phyloP scores from a whole-genome alignment of 2,113 vertebrate species.

The Anolis carolinensis region DNA sequence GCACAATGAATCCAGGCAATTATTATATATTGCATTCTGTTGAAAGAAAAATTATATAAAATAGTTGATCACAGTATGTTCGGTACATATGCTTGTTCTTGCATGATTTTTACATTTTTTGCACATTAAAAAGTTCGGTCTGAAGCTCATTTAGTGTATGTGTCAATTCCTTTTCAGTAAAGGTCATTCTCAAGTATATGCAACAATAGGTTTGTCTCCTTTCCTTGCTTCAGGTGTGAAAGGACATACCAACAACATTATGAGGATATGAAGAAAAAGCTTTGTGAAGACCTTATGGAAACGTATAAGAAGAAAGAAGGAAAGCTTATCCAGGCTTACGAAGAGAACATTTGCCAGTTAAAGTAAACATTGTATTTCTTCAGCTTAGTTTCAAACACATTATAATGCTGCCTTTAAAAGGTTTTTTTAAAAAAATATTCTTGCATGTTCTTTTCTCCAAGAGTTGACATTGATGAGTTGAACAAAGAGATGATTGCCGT shows the following conservation, averaged over 20 bases:
- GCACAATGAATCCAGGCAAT: background rate
- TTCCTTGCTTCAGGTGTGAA: constrained; percentile 80
- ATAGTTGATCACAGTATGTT: background rate
- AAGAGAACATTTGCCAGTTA: constrained; percentile 76
- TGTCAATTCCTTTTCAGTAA: background rate
- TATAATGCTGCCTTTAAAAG: background rate
- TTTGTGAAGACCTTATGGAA: constrained; percentile 80
- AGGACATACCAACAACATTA: constrained; percentile 88
- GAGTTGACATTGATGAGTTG: constrained; percentile 81
- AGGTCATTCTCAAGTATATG: background rate
- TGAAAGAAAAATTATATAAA: background rate
- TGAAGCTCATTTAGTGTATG: background rate
- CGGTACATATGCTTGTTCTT: background rate
- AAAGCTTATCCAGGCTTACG: constrained; percentile 77
- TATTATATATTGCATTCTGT: background rate
- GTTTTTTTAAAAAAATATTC: too few species aligned
- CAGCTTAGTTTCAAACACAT: background rate
- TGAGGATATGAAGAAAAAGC: constrained; percentile 86
- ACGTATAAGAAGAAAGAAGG: constrained; percentile 79
- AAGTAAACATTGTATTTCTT: constrained; percentile 75
- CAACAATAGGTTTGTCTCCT: background rate
- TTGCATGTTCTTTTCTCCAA: constrained; percentile 57
- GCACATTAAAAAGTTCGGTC: background rate
- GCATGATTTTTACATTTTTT: background rate
- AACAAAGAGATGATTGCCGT: constrained; percentile 83